Base-by-base conservation (phyloP, 1,140 invertebrate genomes). In the Acromyrmex charruanus region DNA sequence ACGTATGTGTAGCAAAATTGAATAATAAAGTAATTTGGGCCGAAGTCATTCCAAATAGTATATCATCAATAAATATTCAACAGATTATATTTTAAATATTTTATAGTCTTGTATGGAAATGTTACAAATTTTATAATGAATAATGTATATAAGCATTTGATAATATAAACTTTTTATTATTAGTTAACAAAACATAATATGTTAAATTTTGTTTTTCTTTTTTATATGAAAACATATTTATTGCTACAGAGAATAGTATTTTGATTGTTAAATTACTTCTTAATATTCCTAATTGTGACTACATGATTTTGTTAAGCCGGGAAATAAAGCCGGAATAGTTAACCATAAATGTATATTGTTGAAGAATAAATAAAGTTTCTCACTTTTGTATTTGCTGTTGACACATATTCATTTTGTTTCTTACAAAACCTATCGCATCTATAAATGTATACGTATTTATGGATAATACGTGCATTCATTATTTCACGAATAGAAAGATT, bases 341-440 rank as follows among this genome's bases (percentile, higher is more conserved):
- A 82, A 61, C 16, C 18, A 77, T 75, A 44, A 49, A 90, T 91
- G 89, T 91, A 90, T 82, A 82, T 79, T 82, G 35, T 86, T 90
- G 21, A 88, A 87, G 28, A 90, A 91, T 90, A 90, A 91, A 91
- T 91, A 91, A 91, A 91, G 49, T 68, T 90, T 84, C 53, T 69
- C 39, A 87, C 4, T 91, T 91, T 90, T 88, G 12, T 87, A 91
- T 68, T 74, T 66, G 59, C 49, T 35, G 53, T 88, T 81, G 39
- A 25, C 51, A 74, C 39, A 28, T 12, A 79, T n/a, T 71, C 31
- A 61, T 49, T 61, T 25, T 58, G 75, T 85, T 14, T 65, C 59
- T 86, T 35, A 65, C 75, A 6, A 77, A 59, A 89, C 61, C 80
- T 51, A 16, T 61, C n/a, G 25, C 53, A 84, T 14, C 28, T 75